Evolutionary conservation across 2,888 invertebrate genomes (phyloP).

Genomic region (Mycogona germanica): DNA sequence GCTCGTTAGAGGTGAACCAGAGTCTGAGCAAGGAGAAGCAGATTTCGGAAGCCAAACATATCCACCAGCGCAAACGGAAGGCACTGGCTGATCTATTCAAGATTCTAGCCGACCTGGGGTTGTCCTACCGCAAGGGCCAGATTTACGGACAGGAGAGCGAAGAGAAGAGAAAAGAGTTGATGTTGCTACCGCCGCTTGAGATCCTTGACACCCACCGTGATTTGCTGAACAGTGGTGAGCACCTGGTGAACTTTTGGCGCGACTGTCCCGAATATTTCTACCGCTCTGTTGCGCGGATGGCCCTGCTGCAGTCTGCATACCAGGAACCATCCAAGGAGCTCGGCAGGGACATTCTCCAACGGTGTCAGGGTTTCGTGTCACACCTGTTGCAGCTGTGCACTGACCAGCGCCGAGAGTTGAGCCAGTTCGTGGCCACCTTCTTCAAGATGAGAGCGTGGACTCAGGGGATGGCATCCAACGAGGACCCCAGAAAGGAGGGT

Average conservation of each 20-base stretch:
- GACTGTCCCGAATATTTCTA: slow-evolving; percentile 62
- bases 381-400: slow-evolving; percentile 42
- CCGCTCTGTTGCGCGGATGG: slow-evolving; percentile 53
- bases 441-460: slow-evolving; percentile 41
- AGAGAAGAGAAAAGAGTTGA: slow-evolving; percentile 12
- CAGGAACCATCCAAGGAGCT: slow-evolving; percentile 54
- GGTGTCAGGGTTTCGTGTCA: slow-evolving; percentile 71
- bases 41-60: slow-evolving; percentile 51
- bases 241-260: slow-evolving; percentile 36
- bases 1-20: slow-evolving; percentile 45
- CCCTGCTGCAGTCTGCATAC: slow-evolving; percentile 48
- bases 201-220: not conserved
- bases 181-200: not conserved
- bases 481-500: too few species aligned
- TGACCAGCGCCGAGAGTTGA: slow-evolving; percentile 3
- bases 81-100: slow-evolving; percentile 77
- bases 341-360: slow-evolving; percentile 63
- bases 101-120: slow-evolving; percentile 47
- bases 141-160: slow-evolving; percentile 21
- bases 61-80: slow-evolving; percentile 72
- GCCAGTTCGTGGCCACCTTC: slow-evolving; percentile 39
- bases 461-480: too few species aligned
- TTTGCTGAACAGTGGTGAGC: not conserved
- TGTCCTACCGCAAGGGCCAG: slow-evolving; percentile 70
- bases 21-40: slow-evolving; percentile 34